Evolutionary conservation across 2,888 invertebrate species (phyloP).

Genomic region (Ommatoiulus sabulosus): DNA sequence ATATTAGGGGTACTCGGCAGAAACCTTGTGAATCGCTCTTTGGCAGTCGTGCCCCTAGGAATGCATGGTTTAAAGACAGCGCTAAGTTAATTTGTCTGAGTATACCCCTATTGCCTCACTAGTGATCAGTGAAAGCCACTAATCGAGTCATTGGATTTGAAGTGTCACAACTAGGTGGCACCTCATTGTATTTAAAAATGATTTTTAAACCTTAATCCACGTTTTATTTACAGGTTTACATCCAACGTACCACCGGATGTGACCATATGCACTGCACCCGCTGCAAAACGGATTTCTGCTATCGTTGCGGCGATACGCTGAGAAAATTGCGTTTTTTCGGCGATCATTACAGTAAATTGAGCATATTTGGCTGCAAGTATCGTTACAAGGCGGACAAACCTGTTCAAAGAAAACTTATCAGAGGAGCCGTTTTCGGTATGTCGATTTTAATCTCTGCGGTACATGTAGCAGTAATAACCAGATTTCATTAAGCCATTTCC

Average conservation of each 20-base stretch:
- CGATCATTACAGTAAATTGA: conserved; percentile 67
- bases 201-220: not conserved
- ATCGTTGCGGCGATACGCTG: conserved; percentile 68
- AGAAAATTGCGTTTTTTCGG: conserved; percentile 67
- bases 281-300: conserved; percentile 68
- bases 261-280: conserved; percentile 69
- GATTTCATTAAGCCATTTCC: too few species aligned
- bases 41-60: too few species aligned
- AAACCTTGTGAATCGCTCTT: too few species aligned
- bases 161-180: too few species aligned
- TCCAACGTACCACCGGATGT: conserved; percentile 68
- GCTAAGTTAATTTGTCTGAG: too few species aligned
- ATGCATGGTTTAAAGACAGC: too few species aligned
- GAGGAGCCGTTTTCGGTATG: conserved; percentile 67
- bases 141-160: too few species aligned
- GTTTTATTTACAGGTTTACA: conserved; percentile 65
- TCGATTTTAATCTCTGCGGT: conserved; percentile 12
- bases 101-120: too few species aligned
- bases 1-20: too few species aligned
- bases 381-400: conserved; percentile 66
- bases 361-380: conserved; percentile 68
- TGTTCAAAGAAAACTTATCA: conserved; percentile 64
- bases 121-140: too few species aligned
- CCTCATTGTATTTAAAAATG: too few species aligned
- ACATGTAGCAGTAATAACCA: too few species aligned